These are phyloP conservation scores for Percopsis transmontana DNA, from an alignment of 2,113 vertebrate genomes.

Conservation along the genomic window DNA sequence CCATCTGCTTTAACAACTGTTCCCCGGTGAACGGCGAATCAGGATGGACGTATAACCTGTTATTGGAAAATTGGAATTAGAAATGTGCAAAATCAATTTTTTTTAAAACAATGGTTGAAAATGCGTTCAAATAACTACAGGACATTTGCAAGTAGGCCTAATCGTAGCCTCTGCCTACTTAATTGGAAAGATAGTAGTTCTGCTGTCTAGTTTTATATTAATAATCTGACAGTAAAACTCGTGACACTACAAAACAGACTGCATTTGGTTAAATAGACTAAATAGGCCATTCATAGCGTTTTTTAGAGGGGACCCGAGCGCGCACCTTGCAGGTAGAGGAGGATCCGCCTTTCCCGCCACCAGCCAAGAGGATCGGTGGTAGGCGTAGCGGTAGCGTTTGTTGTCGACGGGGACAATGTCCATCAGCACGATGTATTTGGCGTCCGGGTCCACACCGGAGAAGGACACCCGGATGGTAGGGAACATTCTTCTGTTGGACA, in stretches of 20 bases:
- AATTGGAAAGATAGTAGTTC: too few relatives aligned
- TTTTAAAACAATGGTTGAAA: background rate
- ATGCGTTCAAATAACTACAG: too few relatives aligned
- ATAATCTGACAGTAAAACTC: too few relatives aligned
- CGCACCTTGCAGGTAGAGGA: slow-evolving; percentile 92
- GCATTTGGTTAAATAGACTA: too few relatives aligned
- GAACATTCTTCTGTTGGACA: slow-evolving; percentile 92
- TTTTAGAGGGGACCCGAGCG: background rate
- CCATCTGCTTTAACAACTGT: slow-evolving; percentile 97
- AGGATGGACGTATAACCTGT: slow-evolving; percentile 94
- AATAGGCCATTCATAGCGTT: background rate
- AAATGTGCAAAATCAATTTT: background rate
- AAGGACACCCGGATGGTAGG: slow-evolving; percentile 98
- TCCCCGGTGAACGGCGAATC: slow-evolving; percentile 97
- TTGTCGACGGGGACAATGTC: slow-evolving; percentile 99
- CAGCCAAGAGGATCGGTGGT: slow-evolving; percentile 97
- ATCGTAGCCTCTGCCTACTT: background rate
- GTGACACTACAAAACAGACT: too few relatives aligned
- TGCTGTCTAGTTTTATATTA: too few relatives aligned
- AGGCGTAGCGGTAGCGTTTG: slow-evolving; percentile 97
- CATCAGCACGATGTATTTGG: slow-evolving; percentile 98
- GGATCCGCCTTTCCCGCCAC: slow-evolving; percentile 98
- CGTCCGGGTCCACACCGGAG: slow-evolving; percentile 94
- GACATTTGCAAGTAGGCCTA: too few relatives aligned
- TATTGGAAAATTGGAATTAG: background rate